Evolutionary conservation across 92 coral and sea anemone species (phyloP).

Genomic region (Umimayanthus kanabou): DNA sequence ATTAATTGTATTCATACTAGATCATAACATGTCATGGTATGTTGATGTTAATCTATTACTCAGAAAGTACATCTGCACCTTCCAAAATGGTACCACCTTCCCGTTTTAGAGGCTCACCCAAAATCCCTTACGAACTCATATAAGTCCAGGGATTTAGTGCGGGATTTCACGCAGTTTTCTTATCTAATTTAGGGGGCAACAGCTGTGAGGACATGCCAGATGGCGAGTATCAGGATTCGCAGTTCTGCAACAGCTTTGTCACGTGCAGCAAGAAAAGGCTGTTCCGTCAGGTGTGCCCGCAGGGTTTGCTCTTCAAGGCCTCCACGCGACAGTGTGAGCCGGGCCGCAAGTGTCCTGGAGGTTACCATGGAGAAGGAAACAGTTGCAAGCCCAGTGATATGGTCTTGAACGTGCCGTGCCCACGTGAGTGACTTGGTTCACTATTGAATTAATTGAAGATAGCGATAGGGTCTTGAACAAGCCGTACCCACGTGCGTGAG

Average conservation of each 20-base stretch:
- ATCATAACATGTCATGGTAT: too few species aligned
- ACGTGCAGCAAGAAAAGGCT: constrained; percentile 3
- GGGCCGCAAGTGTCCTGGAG: not conserved
- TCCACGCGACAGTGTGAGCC: constrained; percentile 29
- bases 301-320: constrained; percentile 9
- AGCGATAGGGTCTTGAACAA: constrained; percentile 9
- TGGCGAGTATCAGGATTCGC: constrained; percentile 33
- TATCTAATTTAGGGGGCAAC: not conserved
- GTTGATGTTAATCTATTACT: too few species aligned
- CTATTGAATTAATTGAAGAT: too few species aligned
- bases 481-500: constrained; percentile 7
- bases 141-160: too few species aligned
- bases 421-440: not conserved
- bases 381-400: constrained; percentile 12
- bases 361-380: not conserved
- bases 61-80: too few species aligned
- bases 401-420: constrained; percentile 24
- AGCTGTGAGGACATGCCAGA: constrained; percentile 20
- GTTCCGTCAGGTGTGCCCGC: constrained; percentile 29
- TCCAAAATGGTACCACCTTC: too few species aligned
- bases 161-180: not conserved
- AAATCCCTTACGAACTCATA: too few species aligned
- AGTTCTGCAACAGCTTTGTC: constrained; percentile 27
- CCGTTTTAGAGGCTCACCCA: too few species aligned
- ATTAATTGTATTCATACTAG: too few species aligned